Percentiles rank a stretch among this genome's conserved stretches.
Conservation (phyloP, 2,888 invertebrate species). For the Drosophila antonietae region DNA sequence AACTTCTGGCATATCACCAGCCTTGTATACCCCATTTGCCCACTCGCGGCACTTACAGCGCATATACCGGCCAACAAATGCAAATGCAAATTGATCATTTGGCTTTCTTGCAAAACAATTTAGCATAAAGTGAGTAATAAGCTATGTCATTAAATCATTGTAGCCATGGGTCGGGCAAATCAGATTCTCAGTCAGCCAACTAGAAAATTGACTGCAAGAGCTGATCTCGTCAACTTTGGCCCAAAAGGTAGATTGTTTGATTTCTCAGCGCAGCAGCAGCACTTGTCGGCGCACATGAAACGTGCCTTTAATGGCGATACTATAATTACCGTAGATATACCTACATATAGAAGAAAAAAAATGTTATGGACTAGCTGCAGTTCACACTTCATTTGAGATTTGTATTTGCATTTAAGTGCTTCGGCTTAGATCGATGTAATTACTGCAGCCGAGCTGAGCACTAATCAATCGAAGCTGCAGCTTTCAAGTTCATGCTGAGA, state of each 20-base stretch:
- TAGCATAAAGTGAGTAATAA: slow-evolving; percentile 45
- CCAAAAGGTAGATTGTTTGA: slow-evolving; percentile 27
- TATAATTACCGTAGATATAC: slow-evolving; percentile 41
- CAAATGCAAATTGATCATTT: slow-evolving; percentile 29
- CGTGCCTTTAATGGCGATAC: slow-evolving; percentile 57
- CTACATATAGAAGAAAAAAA: not conserved
- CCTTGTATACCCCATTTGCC: not conserved
- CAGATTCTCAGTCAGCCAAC: slow-evolving; percentile 52
- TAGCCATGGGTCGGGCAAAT: slow-evolving; percentile 25
- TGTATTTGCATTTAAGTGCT: slow-evolving; percentile 64
- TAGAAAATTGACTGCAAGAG: slow-evolving; percentile 63
- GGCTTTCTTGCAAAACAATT: slow-evolving; percentile 19
- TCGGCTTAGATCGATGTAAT: slow-evolving; percentile 48
- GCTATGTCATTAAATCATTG: slow-evolving; percentile 32
- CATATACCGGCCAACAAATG: not conserved
- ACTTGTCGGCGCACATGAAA: slow-evolving; percentile 56
- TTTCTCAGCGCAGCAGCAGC: not conserved
- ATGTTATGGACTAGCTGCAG: slow-evolving; percentile 33
- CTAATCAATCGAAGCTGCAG: slow-evolving; percentile 44
- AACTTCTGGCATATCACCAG: not conserved
- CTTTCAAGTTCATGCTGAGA: slow-evolving; percentile 34
- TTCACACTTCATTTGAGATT: slow-evolving; percentile 69
- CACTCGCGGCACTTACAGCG: not conserved
- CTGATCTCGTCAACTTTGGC: slow-evolving; percentile 30
- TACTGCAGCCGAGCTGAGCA: slow-evolving; percentile 34